phyloP scores from a whole-genome alignment of 2,113 vertebrate genomes.

The Sceloporus undulatus region DNA sequence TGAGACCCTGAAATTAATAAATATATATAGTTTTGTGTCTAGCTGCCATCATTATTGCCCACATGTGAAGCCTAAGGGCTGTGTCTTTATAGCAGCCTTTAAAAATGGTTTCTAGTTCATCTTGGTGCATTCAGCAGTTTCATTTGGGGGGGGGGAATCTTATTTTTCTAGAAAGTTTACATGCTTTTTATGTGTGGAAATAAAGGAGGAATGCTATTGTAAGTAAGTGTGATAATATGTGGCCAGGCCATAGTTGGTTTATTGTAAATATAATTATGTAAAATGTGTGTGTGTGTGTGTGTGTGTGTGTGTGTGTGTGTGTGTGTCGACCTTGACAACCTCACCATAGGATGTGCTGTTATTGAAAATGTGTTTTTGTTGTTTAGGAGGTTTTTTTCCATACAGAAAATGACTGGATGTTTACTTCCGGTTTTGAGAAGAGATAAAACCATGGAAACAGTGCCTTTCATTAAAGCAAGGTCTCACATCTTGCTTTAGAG shows the following conservation, averaged over 20 bases:
- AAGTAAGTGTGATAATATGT: background rate
- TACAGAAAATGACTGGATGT: no score
- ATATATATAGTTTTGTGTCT: background rate
- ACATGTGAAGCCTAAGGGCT: background rate
- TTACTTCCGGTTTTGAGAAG: no score
- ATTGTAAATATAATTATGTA: background rate
- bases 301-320: no score
- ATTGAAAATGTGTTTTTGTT: no score
- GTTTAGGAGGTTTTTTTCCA: no score
- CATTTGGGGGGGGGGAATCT: background rate
- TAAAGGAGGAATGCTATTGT: background rate
- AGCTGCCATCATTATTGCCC: background rate
- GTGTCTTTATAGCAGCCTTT: background rate
- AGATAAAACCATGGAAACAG: no score
- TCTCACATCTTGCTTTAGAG: no score
- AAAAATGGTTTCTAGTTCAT: background rate
- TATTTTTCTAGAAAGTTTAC: background rate
- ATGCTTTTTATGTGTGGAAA: no score
- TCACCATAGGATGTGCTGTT: no score
- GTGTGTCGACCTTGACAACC: no score
- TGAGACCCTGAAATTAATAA: background rate
- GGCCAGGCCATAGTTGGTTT: background rate
- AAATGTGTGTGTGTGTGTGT: background rate
- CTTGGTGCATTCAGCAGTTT: background rate
- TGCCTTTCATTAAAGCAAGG: no score